Percentiles rank a stretch among this genome's conserved stretches.
Evolutionary conservation across 2,888 invertebrate species (phyloP).

Genomic region (Macaria notata): DNA sequence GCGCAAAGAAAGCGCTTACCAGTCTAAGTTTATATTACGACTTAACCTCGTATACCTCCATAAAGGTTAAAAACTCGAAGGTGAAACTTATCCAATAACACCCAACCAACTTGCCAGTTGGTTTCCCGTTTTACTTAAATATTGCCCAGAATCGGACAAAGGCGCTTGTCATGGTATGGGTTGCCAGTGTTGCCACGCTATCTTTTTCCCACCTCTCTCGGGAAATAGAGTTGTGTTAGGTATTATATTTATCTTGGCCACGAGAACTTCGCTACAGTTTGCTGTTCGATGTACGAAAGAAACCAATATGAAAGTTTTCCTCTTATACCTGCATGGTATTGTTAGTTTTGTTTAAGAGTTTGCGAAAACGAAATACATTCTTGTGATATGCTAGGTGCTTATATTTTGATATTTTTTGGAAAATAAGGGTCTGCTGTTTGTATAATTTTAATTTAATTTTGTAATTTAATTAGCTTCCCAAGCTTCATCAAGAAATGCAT

Average conservation of each 20-base stretch:
- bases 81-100: constrained; percentile 75
- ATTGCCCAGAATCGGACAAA: constrained; percentile 35
- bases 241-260: constrained; percentile 23
- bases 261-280: constrained; percentile 15
- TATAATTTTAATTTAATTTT: too few relatives aligned
- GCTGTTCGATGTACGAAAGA: constrained; percentile 7
- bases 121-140: constrained; percentile 46
- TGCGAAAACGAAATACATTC: too few relatives aligned
- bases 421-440: too few relatives aligned
- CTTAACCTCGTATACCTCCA: constrained; percentile 61
- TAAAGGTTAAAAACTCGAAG: constrained; percentile 40
- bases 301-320: constrained; percentile 19
- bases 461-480: too few relatives aligned
- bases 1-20: constrained; percentile 49
- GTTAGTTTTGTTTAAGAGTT: neutral
- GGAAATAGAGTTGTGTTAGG: constrained; percentile 24
- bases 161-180: constrained; percentile 26
- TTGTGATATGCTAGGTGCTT: too few relatives aligned
- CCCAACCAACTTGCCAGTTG: constrained; percentile 45
- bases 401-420: too few relatives aligned
- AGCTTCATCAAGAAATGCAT: too few relatives aligned
- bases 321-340: constrained; percentile 1
- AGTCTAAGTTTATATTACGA: constrained; percentile 70
- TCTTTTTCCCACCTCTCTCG: constrained; percentile 21
- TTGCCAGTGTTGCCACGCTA: constrained; percentile 7